Conservation (phyloP, 2,888 invertebrate species). For the Lamellibrachia satsuma region DNA sequence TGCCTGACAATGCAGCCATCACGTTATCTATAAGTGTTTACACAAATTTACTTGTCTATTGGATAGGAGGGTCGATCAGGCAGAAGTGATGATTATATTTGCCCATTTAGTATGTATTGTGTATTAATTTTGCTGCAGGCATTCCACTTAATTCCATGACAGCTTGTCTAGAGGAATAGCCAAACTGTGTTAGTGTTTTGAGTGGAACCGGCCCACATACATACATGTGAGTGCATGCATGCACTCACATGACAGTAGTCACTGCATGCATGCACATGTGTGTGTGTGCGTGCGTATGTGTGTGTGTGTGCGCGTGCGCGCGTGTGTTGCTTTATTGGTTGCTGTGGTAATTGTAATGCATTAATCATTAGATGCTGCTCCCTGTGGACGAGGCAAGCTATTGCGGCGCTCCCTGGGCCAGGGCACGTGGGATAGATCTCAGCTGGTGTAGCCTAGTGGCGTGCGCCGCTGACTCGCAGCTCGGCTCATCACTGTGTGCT, state of each 20-base stretch:
- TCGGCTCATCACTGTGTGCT: neutral
- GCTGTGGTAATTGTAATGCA: constrained; percentile 11
- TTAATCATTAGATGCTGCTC: constrained; percentile 17
- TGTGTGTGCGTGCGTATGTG: neutral
- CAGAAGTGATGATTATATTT: constrained; percentile 6
- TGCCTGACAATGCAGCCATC: neutral
- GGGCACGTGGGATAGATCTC: constrained; percentile 17
- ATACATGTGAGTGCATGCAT: neutral
- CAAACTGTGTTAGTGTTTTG: neutral
- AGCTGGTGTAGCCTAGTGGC: neutral
- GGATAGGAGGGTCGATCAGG: neutral
- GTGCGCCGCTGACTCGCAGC: neutral
- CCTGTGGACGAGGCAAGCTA: neutral
- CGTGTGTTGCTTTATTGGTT: neutral
- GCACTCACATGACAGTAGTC: neutral
- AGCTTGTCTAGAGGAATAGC: neutral
- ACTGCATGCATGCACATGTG: neutral
- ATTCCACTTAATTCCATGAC: neutral
- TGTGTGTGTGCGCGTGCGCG: neutral
- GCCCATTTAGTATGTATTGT: neutral
- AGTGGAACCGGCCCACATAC: neutral
- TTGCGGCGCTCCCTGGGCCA: neutral
- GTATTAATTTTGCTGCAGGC: neutral
- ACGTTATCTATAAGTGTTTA: neutral
- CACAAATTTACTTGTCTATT: neutral